A percentile compares a stretch with the other conserved stretches of the same genome.
Evolutionary conservation across 2,113 vertebrate species (phyloP).

Genomic region (Dromaius novaehollandiae): DNA sequence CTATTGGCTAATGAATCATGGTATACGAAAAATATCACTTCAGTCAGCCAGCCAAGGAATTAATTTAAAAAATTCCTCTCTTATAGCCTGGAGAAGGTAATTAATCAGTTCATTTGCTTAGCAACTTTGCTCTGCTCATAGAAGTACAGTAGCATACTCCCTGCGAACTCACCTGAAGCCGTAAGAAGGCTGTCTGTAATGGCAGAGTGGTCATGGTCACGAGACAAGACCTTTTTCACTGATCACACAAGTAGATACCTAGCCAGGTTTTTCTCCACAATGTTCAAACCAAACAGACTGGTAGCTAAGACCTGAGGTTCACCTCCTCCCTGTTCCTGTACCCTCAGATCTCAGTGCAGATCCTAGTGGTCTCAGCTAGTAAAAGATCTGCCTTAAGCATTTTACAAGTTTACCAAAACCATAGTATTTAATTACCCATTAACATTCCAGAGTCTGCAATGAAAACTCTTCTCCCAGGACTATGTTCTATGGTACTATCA

Average conservation of each 20-base stretch:
- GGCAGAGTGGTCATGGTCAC: neutral
- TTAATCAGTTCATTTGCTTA: neutral
- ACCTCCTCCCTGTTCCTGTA: neutral
- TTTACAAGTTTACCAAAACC: neutral
- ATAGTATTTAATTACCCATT: neutral
- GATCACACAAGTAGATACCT: neutral
- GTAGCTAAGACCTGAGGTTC: neutral
- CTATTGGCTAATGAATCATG: neutral
- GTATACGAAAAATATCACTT: neutral
- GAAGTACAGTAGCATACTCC: accelerated
- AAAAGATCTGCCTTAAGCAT: neutral
- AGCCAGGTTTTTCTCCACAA: neutral
- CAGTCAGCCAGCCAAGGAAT: neutral
- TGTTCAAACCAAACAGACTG: neutral
- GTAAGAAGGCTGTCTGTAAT: neutral
- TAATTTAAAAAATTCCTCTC: neutral
- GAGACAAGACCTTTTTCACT: neutral
- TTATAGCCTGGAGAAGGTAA: neutral
- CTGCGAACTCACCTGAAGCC: neutral
- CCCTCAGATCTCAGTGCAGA: neutral
- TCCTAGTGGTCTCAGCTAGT: neutral
- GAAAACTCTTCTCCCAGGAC: neutral
- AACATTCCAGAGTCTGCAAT: neutral
- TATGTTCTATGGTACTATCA: neutral
- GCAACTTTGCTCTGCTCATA: neutral